Conservation (phyloP, 1,140 invertebrate species). For the Sminthurides bifidus region DNA sequence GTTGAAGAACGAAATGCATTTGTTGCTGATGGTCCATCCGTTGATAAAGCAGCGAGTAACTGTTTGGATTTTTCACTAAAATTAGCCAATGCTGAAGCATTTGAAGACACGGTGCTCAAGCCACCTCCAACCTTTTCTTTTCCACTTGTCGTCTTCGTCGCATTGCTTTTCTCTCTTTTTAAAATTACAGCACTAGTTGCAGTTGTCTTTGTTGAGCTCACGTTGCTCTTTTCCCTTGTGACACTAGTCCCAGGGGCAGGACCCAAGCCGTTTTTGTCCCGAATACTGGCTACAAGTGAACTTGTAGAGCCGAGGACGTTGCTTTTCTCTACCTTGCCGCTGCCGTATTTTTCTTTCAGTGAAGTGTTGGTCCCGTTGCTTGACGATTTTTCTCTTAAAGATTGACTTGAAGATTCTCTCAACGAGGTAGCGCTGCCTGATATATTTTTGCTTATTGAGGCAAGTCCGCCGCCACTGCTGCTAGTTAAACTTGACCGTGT, state of each 20-base stretch:
- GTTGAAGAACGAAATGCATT: not conserved
- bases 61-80: not conserved
- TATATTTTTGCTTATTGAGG: too few species aligned
- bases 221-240: slow-evolving; percentile 8
- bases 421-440: too few species aligned
- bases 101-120: slow-evolving; percentile 5
- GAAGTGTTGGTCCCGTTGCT: too few species aligned
- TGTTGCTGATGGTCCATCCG: not conserved
- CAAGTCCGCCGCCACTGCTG: too few species aligned
- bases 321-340: too few species aligned
- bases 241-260: not conserved
- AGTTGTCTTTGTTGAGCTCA: slow-evolving; percentile 2
- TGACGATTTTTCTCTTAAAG: too few species aligned
- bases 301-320: too few species aligned
- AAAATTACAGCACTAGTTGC: not conserved
- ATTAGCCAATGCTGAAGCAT: slow-evolving; percentile 3
- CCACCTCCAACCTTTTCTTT: not conserved
- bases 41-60: not conserved
- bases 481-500: too few species aligned
- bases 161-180: not conserved
- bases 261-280: not conserved
- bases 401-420: too few species aligned
- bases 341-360: too few species aligned
- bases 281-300: too few species aligned
- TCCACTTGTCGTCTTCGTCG: not conserved